Base-by-base conservation (phyloP, 2,888 invertebrate genomes). In the Nipponacmea schrenckii region DNA sequence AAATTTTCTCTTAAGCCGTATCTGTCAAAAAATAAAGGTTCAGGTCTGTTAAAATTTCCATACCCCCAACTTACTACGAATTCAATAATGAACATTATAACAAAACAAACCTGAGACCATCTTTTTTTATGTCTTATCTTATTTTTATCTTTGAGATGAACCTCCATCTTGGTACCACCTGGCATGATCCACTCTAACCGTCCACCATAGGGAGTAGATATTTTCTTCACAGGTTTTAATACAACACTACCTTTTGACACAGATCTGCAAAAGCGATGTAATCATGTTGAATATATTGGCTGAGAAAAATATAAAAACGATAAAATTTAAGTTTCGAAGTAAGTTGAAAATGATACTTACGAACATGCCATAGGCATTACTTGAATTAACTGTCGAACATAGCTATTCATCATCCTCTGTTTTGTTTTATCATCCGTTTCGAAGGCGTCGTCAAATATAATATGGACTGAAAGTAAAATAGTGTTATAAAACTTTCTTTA, bases 401-500 rank as follows among this genome's bases (percentile, higher is more conserved):
- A 98, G 46, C 94, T 92, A 90, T 98, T 98, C 68, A 97, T 95
- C 79, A 93, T 92, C 89, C 96, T 95, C 56, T 94, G 94, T 85
- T 96, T 87, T 24, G 46, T 93, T 62, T 93, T 92, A 87, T 96
- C 91, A 72, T 91, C 93, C 80, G 96, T 93, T 91, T 96, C 96
- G 88, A 96, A 98, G 5, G 97, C 97, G 89, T 98, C 98, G 90
- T 98, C 98, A 90, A 98, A 95, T 91, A 96, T 97, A 78, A 98
- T 96, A 88, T 99, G 98, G 74, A 97, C 98, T 97, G 89, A 12
- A 92, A 90, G 77, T 80, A 76, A 79, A 95, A 90, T 50, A 64
- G 27, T 48, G 66, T 15, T 44, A 31, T 67, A 7, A n/a, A n/a
- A n/a, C n/a, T n/a, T n/a, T n/a, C 48, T 48, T 31, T 31, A 5